Percentiles rank a stretch among this genome's conserved stretches.
Evolutionary conservation across 2,888 invertebrate species (phyloP).

Genomic region (Gandaritis pyraliata): DNA sequence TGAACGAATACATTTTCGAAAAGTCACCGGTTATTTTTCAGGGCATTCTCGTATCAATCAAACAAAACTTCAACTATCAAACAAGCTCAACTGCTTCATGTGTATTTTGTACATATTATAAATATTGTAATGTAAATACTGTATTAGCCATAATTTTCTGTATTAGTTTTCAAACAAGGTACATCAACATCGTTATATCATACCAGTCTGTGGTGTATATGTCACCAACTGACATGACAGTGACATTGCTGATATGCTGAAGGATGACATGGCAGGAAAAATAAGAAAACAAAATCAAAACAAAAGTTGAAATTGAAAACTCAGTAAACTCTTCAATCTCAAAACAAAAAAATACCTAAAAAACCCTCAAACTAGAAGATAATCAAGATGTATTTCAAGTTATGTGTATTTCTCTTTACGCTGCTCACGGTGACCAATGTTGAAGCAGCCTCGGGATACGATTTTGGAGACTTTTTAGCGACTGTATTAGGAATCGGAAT

Average conservation of each 20-base stretch:
- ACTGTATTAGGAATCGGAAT: conserved; percentile 86
- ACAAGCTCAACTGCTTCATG: too few species aligned
- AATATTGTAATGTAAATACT: too few species aligned
- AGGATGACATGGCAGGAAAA: not conserved
- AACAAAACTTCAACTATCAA: too few species aligned
- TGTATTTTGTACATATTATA: too few species aligned
- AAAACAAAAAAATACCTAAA: not conserved
- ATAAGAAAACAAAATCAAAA: conserved; percentile 11
- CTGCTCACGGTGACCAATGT: conserved; percentile 69
- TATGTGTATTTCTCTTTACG: conserved; percentile 65
- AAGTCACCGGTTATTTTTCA: not conserved
- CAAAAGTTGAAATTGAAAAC: conserved; percentile 12
- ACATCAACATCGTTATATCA: too few species aligned
- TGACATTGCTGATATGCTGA: not conserved
- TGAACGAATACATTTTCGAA: not conserved
- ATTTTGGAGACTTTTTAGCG: conserved; percentile 88
- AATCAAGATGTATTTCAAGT: conserved; percentile 66
- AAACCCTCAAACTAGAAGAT: not conserved
- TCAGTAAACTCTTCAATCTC: too few species aligned
- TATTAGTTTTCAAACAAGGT: too few species aligned
- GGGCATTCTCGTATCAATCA: too few species aligned
- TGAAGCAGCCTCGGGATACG: conserved; percentile 83
- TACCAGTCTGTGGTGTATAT: too few species aligned
- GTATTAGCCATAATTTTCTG: too few species aligned
- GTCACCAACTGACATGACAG: too few species aligned